A percentile compares a stretch with the other conserved stretches of the same genome.
Evolutionary conservation across 1,140 invertebrate species (phyloP).

Genomic region (Cotesia vestalis): DNA sequence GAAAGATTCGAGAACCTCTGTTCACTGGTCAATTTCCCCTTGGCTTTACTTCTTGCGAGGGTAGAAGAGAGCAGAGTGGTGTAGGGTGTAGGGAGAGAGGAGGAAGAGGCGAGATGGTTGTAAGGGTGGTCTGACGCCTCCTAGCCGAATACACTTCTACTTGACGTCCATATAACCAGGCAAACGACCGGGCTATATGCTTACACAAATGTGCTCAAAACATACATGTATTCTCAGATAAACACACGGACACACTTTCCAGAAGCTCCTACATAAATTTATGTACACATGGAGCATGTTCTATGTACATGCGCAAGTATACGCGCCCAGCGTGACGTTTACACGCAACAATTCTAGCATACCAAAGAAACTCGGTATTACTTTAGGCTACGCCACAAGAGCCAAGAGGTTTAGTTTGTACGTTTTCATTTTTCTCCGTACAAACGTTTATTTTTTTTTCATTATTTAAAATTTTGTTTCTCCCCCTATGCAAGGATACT

Average conservation of each 20-base stretch:
- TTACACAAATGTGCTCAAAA: constrained; percentile 15
- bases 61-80: constrained; percentile 20
- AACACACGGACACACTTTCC: constrained; percentile 43
- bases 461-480: neutral
- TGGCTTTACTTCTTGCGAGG: constrained; percentile 48
- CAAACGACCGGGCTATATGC: constrained; percentile 24
- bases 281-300: constrained; percentile 26
- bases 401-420: constrained; percentile 3
- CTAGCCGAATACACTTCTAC: constrained; percentile 35
- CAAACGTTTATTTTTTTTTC: neutral
- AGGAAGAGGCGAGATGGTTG: constrained; percentile 36
- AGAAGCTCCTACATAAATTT: constrained; percentile 35
- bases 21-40: constrained; percentile 60
- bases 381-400: neutral
- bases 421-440: constrained; percentile 1
- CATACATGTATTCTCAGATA: constrained; percentile 2
- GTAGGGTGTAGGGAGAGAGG: constrained; percentile 28
- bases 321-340: constrained; percentile 25
- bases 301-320: constrained; percentile 43
- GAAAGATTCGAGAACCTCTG: constrained; percentile 53
- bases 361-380: constrained; percentile 23
- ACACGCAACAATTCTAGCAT: constrained; percentile 29
- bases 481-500: too few relatives aligned
- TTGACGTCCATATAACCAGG: constrained; percentile 24
- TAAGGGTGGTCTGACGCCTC: constrained; percentile 36